Conservation (phyloP, 2,797 vertebrate genomes). For the Hippoglossus hippoglossus region DNA sequence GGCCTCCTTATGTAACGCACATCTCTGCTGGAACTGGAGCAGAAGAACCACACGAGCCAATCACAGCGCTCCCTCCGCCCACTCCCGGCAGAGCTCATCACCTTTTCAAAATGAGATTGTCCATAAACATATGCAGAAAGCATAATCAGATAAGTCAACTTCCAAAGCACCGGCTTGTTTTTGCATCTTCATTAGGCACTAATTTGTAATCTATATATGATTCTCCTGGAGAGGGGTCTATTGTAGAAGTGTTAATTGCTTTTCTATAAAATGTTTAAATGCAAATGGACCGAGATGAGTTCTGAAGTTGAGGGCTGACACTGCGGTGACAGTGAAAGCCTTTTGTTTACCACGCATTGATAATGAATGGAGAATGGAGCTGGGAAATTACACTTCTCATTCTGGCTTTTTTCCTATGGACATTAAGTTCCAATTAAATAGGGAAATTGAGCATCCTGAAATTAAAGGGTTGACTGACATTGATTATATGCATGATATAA, state of each 20-base stretch:
- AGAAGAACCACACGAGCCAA: constrained; percentile 68
- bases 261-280: constrained; percentile 63
- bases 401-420: constrained; percentile 78
- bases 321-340: constrained; percentile 46
- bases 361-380: constrained; percentile 77
- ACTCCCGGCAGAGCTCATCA: constrained; percentile 32
- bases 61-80: constrained; percentile 23
- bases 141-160: constrained; percentile 61
- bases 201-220: constrained; percentile 74
- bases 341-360: constrained; percentile 76
- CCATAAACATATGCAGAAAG: constrained; percentile 47
- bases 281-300: constrained; percentile 69
- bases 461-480: constrained; percentile 69
- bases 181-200: constrained; percentile 74
- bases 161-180: constrained; percentile 56
- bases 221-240: constrained; percentile 61
- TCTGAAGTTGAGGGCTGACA: constrained; percentile 52
- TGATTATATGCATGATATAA: constrained; percentile 63
- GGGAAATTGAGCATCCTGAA: constrained; percentile 74
- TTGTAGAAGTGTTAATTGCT: constrained; percentile 67
- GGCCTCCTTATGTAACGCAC: constrained; percentile 74
- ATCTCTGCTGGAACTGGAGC: constrained; percentile 73
- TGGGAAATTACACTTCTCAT: constrained; percentile 76
- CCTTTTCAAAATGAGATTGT: constrained; percentile 31
- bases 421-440: constrained; percentile 79